Base-by-base conservation (phyloP, 2,888 invertebrate species). In the Charanyca ferruginea region DNA sequence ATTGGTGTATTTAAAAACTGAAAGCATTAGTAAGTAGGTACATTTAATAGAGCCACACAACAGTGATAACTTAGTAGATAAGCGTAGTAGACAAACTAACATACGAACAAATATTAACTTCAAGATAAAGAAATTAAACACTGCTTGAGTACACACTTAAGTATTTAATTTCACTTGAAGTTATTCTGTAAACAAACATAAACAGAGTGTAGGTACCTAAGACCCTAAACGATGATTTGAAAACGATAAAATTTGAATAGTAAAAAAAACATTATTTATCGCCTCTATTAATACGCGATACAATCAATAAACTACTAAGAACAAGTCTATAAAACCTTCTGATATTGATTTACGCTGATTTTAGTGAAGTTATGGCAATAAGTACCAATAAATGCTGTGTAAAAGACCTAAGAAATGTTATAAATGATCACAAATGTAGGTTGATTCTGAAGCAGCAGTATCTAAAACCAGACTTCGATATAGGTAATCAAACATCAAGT, bases 321-420 rank as follows among this genome's bases (percentile, higher is more conserved):
- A 52, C 67, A 68, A 58, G 67, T 51, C 58, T 61, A 77, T 80
- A 80, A 75, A 83, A 66, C 63, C 60, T 71, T 69, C 28, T 25
- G 48, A 66, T 64, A 66, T 58, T 80, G 78, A 79, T 79, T 79
- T 77, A 79, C 66, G 54, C 64, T 73, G 65, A 73, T 71, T 69
- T 66, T 54, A 69, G 57, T 61, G 55, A 70, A 79, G 73, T 81
- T 82, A 81, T 77, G 68, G 64, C 75, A 73, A 70, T 73, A 72
- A 68, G 51, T 59, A 53, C 55, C 41, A 54, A 62, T 52, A 41
- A 22, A 61, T 11, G 32, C 4, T 54, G 47, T 61, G 22, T 58
- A 44, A 22, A 38, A 42, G 28, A 6, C 16, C 13, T 32, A 16
- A 41, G 44, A 41, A 42, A 72, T 47, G 47, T 41, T 45, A 35